These are phyloP conservation scores for Dendrocincla tyrannina DNA, from an alignment of 2,797 vertebrate species.

Conservation along the genomic window DNA sequence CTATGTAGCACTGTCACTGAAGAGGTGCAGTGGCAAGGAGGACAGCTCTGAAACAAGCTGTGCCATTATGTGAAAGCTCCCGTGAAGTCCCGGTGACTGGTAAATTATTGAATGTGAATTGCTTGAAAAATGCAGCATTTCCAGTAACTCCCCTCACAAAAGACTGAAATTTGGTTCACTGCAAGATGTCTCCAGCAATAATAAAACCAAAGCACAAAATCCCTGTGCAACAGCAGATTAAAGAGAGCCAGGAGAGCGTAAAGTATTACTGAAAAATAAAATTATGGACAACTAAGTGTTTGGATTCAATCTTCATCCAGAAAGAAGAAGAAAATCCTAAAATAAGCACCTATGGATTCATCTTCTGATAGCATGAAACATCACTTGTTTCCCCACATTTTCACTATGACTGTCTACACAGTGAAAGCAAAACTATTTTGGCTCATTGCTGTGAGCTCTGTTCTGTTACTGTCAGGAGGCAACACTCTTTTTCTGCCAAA, in stretches of 20 bases:
- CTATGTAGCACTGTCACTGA: background rate
- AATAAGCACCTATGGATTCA: background rate
- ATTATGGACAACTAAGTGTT: background rate
- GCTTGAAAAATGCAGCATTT: background rate
- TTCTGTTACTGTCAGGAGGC: background rate
- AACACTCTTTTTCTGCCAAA: background rate
- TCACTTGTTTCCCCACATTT: background rate
- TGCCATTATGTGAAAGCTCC: background rate
- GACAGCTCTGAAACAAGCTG: background rate
- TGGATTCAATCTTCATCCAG: background rate
- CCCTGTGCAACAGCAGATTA: background rate
- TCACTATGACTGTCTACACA: background rate
- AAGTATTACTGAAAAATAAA: background rate
- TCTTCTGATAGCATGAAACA: background rate
- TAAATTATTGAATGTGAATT: background rate
- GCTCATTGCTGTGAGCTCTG: background rate
- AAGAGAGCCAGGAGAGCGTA: background rate
- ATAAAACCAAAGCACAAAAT: background rate
- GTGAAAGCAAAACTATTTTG: background rate
- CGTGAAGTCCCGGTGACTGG: background rate
- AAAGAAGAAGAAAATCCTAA: background rate
- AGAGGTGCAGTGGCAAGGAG: background rate
- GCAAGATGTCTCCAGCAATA: background rate
- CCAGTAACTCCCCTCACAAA: background rate
- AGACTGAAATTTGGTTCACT: background rate